phyloP scores from a whole-genome alignment of 2,113 vertebrate genomes.

The Arvicanthis niloticus region DNA sequence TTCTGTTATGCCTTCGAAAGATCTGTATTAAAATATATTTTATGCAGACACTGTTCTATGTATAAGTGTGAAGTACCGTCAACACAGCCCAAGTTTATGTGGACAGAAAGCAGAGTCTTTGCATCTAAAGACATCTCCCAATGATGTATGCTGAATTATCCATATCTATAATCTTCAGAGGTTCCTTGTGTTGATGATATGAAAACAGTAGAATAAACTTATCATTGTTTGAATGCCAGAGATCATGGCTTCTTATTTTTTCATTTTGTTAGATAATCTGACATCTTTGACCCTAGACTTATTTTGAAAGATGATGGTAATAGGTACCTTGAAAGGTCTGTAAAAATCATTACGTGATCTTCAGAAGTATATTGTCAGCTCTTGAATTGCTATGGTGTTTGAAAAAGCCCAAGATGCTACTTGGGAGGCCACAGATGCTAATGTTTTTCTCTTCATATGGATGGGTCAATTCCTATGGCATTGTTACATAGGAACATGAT shows the following conservation, averaged over 20 bases:
- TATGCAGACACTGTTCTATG: not conserved
- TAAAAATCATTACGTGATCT: not conserved
- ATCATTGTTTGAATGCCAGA: not conserved
- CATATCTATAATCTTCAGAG: not conserved
- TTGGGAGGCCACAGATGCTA: not conserved
- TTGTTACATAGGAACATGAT: slow-evolving; percentile 86
- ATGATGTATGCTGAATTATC: not conserved
- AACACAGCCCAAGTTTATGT: not conserved
- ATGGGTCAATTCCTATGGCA: not conserved
- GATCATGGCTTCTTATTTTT: not conserved
- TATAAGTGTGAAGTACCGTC: not conserved
- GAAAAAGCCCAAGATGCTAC: not conserved
- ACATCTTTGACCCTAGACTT: not conserved
- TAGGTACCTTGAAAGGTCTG: not conserved
- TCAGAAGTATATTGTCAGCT: not conserved
- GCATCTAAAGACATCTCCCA: not conserved
- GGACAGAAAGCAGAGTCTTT: not conserved
- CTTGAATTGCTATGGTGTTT: not conserved
- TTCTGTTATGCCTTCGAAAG: not conserved
- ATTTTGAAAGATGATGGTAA: not conserved
- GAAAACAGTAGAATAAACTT: not conserved
- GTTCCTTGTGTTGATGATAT: not conserved
- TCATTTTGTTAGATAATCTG: slow-evolving; percentile 5
- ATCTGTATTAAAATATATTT: slow-evolving; percentile 5
- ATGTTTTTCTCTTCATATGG: not conserved